Evolutionary conservation across 2,888 invertebrate genomes (phyloP).

Genomic region (Acleris emargana): DNA sequence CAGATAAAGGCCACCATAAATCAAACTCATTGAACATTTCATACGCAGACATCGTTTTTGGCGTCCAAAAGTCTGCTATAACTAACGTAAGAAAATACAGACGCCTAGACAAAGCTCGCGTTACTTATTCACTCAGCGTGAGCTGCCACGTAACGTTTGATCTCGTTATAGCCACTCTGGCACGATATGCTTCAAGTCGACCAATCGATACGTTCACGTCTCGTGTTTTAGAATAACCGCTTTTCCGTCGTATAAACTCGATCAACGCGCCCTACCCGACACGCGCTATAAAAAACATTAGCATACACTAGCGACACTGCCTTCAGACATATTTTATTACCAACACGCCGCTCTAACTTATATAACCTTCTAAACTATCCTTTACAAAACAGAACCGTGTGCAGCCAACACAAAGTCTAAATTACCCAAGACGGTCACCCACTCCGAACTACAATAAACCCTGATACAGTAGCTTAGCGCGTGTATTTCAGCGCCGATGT

Average conservation of each 20-base stretch:
- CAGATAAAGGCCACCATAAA: constrained; percentile 22
- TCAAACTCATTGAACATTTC: constrained; percentile 31
- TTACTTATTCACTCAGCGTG: constrained; percentile 23
- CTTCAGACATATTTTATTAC: constrained; percentile 59
- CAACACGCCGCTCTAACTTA: constrained; percentile 43
- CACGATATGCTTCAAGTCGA: constrained; percentile 37
- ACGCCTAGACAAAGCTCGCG: constrained; percentile 11
- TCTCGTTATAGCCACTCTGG: constrained; percentile 23
- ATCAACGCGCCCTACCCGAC: constrained; percentile 54
- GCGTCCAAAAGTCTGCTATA: constrained; percentile 1
- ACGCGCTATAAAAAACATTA: constrained; percentile 67
- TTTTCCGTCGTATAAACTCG: constrained; percentile 61
- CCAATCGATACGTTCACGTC: constrained; percentile 45
- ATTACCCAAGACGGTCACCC: constrained; percentile 39
- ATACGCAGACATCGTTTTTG: constrained; percentile 5
- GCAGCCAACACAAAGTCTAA: constrained; percentile 44
- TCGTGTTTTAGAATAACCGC: constrained; percentile 49
- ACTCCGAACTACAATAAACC: constrained; percentile 43
- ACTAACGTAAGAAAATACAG: constrained; percentile 7
- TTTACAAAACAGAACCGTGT: constrained; percentile 55
- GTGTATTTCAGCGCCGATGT: constrained; percentile 47
- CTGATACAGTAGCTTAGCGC: constrained; percentile 44
- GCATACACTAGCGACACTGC: constrained; percentile 57
- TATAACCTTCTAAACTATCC: constrained; percentile 43
- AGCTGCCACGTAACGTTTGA: constrained; percentile 9